These are phyloP conservation scores for Coptodon rendalli DNA, from an alignment of 2,113 vertebrate genomes.

Conservation along the genomic window DNA sequence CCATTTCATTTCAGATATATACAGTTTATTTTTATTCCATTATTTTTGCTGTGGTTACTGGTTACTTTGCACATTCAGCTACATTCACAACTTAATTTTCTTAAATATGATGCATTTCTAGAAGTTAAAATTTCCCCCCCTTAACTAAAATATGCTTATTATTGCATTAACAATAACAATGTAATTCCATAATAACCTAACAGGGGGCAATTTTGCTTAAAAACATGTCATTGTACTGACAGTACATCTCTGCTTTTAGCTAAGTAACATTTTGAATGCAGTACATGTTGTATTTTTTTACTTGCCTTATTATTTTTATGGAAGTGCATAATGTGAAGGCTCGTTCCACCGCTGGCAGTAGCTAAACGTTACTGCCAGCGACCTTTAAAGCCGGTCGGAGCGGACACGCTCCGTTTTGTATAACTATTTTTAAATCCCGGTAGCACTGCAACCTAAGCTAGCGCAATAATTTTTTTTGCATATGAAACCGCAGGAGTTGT, in stretches of 20 bases:
- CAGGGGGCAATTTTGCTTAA: not conserved
- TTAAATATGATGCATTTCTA: not conserved
- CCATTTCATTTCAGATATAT: not conserved
- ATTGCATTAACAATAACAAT: not conserved
- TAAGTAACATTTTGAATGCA: not conserved
- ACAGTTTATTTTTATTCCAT: not conserved
- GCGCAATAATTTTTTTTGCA: no score
- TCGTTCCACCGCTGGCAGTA: not conserved
- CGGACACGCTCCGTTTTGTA: no score
- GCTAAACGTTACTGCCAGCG: not conserved
- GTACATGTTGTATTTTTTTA: not conserved
- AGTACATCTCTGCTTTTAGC: not conserved
- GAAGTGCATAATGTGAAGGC: not conserved
- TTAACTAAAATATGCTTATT: not conserved
- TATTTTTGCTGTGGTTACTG: not conserved
- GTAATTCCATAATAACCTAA: not conserved
- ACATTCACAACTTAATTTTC: not conserved
- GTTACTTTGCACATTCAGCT: not conserved
- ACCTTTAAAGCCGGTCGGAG: no score
- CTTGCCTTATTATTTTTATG: not conserved
- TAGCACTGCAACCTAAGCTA: no score
- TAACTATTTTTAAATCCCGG: no score
- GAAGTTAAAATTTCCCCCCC: rapidly evolving
- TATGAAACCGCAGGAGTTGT: no score
- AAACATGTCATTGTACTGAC: not conserved